Conservation (phyloP, 2,888 invertebrate species). For the Panorpa germanica region DNA sequence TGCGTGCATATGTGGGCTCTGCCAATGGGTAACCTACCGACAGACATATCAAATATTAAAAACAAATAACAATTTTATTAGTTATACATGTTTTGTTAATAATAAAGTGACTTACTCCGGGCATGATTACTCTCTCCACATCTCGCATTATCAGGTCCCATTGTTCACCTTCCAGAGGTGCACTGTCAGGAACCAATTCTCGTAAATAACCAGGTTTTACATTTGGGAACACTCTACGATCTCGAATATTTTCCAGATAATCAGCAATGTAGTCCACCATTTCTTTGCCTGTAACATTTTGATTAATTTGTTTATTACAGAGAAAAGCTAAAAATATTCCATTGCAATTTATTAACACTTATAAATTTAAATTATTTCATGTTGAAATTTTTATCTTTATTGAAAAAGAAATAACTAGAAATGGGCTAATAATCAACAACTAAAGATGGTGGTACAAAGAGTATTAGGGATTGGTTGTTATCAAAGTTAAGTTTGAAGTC, state of each 20-base stretch:
- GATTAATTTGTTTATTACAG: no score
- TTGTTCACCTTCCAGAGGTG: constrained; percentile 71
- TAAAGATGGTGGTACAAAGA: no score
- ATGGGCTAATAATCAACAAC: no score
- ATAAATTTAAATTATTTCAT: no score
- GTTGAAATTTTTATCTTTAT: no score
- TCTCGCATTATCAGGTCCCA: constrained; percentile 89
- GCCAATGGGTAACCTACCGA: constrained; percentile 70
- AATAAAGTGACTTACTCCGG: constrained; percentile 52
- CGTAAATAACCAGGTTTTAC: constrained; percentile 90
- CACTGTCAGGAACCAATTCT: constrained; percentile 63
- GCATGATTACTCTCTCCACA: constrained; percentile 89
- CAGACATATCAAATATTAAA: constrained; percentile 6
- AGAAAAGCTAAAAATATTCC: no score
- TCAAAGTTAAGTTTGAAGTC: no score
- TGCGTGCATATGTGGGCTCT: constrained; percentile 95
- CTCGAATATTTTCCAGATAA: constrained; percentile 81
- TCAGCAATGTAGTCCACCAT: constrained; percentile 98
- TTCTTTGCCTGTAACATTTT: constrained; percentile 67
- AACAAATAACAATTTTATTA: constrained; percentile 6
- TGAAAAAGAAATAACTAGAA: no score
- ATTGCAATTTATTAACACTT: no score
- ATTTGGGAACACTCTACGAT: constrained; percentile 78
- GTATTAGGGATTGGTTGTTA: no score
- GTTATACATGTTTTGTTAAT: constrained; percentile 4